Conservation (phyloP, 2,888 invertebrate species). For the Pristionchus japonicus region DNA sequence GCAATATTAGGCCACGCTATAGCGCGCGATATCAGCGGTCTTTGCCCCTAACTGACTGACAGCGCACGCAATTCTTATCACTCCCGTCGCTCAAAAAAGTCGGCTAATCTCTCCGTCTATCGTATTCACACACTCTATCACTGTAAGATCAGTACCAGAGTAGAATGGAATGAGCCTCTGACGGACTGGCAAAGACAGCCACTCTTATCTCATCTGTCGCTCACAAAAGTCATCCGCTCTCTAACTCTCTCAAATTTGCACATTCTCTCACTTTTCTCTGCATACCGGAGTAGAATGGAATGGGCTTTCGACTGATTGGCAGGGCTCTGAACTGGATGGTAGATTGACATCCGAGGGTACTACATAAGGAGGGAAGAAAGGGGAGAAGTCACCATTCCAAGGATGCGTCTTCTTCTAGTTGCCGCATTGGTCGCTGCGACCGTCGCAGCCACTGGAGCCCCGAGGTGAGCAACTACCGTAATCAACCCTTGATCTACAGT, state of each 20-base stretch:
- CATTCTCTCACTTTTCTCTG: background rate
- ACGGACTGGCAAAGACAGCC: too few species aligned
- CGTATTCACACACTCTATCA: too few species aligned
- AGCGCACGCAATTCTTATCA: too few species aligned
- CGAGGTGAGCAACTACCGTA: background rate
- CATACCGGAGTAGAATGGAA: background rate
- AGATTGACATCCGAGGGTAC: background rate
- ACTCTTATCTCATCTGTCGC: background rate
- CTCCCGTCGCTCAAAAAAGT: too few species aligned
- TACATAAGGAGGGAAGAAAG: background rate
- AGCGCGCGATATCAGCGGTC: too few species aligned
- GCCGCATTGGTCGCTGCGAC: conserved; percentile 55
- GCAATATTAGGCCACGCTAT: too few species aligned
- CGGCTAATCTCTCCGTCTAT: too few species aligned
- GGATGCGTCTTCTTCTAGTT: conserved; percentile 39
- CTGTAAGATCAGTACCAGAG: too few species aligned
- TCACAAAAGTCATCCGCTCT: background rate
- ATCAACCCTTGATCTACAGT: background rate
- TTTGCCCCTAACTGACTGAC: too few species aligned
- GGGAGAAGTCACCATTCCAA: background rate
- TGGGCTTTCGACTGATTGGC: background rate
- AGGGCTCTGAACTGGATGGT: background rate
- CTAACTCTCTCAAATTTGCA: background rate
- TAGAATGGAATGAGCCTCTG: too few species aligned
- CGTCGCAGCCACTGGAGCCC: conserved; percentile 52